These are phyloP conservation scores for Aphis gossypii DNA, from an alignment of 1,140 invertebrate genomes.

Conservation along the genomic window DNA sequence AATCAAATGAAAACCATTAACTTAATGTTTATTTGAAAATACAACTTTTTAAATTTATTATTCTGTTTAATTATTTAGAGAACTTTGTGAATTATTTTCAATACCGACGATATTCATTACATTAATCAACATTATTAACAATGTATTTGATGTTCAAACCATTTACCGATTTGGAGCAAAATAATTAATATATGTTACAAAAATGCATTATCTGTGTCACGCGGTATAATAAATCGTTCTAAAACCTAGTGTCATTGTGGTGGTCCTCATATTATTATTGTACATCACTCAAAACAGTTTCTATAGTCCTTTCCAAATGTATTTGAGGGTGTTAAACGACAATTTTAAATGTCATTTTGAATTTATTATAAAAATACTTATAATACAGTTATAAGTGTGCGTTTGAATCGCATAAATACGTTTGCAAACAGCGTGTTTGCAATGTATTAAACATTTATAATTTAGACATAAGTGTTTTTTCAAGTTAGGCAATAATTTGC, in stretches of 20 bases:
- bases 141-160: background rate
- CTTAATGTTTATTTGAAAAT: background rate
- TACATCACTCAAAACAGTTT: constrained; percentile 17
- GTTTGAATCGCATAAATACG: background rate
- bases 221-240: background rate
- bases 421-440: background rate
- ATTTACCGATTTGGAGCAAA: background rate
- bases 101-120: background rate
- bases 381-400: background rate
- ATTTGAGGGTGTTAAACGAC: background rate
- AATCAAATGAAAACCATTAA: background rate
- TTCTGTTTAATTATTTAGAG: background rate
- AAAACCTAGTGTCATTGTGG: background rate
- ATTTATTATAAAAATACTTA: background rate
- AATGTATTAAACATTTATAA: background rate
- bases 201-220: background rate
- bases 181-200: background rate
- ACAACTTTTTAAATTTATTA: background rate
- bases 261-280: background rate
- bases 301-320: background rate
- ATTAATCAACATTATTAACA: background rate
- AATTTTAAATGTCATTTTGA: background rate
- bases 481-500: background rate
- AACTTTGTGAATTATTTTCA: background rate
- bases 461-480: background rate